Evolutionary conservation across 2,888 invertebrate species (phyloP).

Genomic region (Pterostichus madidus): DNA sequence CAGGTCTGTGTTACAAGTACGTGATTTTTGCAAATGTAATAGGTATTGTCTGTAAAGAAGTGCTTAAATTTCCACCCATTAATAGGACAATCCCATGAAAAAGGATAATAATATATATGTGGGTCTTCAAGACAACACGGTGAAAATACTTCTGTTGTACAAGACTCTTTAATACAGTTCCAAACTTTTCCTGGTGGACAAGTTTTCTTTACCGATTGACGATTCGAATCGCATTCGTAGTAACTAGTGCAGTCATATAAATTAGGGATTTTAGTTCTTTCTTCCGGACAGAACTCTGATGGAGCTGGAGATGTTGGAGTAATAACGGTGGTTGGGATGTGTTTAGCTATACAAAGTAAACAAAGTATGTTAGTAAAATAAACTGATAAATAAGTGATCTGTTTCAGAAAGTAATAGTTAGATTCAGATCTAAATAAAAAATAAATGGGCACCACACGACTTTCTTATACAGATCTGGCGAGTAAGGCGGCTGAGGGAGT

Average conservation of each 20-base stretch:
- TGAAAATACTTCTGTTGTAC: constrained; percentile 8
- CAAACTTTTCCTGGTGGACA: constrained; percentile 8
- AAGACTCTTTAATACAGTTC: constrained; percentile 21
- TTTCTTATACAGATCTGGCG: too few relatives aligned
- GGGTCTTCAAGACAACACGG: constrained; percentile 51
- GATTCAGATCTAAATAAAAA: too few relatives aligned
- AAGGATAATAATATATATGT: neutral
- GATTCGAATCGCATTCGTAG: constrained; percentile 31
- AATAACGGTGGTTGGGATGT: neutral
- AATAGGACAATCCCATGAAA: neutral
- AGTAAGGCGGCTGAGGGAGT: too few relatives aligned
- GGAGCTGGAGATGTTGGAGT: neutral
- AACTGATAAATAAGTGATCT: too few relatives aligned
- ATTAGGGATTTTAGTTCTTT: constrained; percentile 33
- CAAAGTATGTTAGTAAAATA: too few relatives aligned
- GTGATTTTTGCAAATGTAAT: constrained; percentile 18
- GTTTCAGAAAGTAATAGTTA: too few relatives aligned
- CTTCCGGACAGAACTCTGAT: constrained; percentile 30
- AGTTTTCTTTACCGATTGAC: constrained; percentile 12
- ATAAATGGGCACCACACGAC: too few relatives aligned
- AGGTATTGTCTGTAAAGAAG: constrained; percentile 2
- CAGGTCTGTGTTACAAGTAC: constrained; percentile 5
- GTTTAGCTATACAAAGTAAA: neutral
- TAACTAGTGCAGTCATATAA: constrained; percentile 37
- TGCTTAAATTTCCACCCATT: constrained; percentile 30